These are phyloP conservation scores for Pterocles orientalis DNA, from an alignment of 2,113 vertebrate species.

Conservation along the genomic window DNA sequence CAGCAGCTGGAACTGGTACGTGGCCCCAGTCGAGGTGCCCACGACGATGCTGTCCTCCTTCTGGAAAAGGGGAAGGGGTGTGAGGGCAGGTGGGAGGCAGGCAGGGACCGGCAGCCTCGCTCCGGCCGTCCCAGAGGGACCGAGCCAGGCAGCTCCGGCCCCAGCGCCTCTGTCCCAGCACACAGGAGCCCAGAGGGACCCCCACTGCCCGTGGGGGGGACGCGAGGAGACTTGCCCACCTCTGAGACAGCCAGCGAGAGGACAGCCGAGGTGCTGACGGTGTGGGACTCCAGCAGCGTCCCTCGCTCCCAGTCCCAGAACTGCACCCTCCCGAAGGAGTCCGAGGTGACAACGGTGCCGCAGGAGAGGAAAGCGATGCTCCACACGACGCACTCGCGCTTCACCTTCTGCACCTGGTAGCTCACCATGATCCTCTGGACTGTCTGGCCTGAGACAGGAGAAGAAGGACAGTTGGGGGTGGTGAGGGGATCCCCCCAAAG, in stretches of 20 bases:
- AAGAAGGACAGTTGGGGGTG: background rate
- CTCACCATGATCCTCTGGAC: slow-evolving; percentile 85
- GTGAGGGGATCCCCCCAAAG: fast-evolving
- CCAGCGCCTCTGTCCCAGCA: fast-evolving
- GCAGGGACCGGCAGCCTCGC: background rate
- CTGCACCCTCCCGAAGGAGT: slow-evolving; percentile 91
- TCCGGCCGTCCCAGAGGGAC: too few relatives aligned
- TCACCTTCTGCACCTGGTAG: slow-evolving; percentile 62
- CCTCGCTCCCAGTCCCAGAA: slow-evolving; percentile 89
- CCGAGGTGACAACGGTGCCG: slow-evolving; percentile 83
- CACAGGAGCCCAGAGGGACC: too few relatives aligned
- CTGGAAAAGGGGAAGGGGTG: slow-evolving; percentile 44
- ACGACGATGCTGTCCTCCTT: slow-evolving; percentile 88
- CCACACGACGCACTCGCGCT: slow-evolving; percentile 87
- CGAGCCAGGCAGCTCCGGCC: background rate
- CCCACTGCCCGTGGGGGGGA: fast-evolving
- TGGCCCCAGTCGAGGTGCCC: slow-evolving; percentile 88
- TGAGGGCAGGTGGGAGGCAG: fast-evolving
- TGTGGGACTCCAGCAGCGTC: slow-evolving; percentile 82
- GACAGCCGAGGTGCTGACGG: slow-evolving; percentile 82
- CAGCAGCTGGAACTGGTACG: slow-evolving; percentile 91
- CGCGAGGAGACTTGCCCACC: slow-evolving; percentile 53
- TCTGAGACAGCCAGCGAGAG: slow-evolving; percentile 82
- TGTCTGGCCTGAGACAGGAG: slow-evolving; percentile 71
- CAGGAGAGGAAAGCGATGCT: slow-evolving; percentile 84